A percentile compares a stretch with the other conserved stretches of the same genome.
phyloP scores from a whole-genome alignment of 2,888 invertebrate species.

The Agrochola circellaris region DNA sequence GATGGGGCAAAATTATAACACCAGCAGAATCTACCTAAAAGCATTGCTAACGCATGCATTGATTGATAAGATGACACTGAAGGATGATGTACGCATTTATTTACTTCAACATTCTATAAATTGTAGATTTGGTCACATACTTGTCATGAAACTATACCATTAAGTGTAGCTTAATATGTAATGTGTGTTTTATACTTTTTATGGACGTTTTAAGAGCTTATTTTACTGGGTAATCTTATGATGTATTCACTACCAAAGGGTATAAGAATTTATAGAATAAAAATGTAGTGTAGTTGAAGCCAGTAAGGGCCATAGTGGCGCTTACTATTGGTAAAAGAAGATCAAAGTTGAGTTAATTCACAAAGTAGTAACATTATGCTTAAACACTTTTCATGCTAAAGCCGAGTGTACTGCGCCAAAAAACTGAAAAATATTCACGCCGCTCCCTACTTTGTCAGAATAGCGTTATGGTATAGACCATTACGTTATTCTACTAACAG shows the following conservation, averaged over 20 bases:
- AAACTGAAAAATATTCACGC: background rate
- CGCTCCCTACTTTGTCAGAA: background rate
- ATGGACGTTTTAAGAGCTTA: conserved; percentile 42
- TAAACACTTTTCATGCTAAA: background rate
- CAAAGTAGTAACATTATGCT: background rate
- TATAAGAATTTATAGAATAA: conserved; percentile 46
- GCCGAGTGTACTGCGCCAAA: background rate
- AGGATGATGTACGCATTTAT: conserved; percentile 25
- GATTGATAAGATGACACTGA: background rate
- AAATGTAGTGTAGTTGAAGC: conserved; percentile 23
- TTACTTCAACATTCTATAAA: conserved; percentile 30
- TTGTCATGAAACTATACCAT: conserved; percentile 23
- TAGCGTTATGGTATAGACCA: background rate
- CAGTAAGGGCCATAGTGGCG: background rate
- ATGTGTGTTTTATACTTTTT: conserved; percentile 37
- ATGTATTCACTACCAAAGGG: conserved; percentile 48
- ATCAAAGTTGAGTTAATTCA: conserved; percentile 4
- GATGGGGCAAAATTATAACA: conserved; percentile 83
- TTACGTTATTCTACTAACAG: background rate
- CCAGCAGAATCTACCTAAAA: conserved; percentile 61
- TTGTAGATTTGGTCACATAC: conserved; percentile 37
- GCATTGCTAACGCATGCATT: conserved; percentile 3
- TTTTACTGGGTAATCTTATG: conserved; percentile 29
- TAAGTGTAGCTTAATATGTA: conserved; percentile 29
- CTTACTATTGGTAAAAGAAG: background rate